Evolutionary conservation across 2,113 vertebrate genomes (phyloP).

Genomic region (Spilogale gracilis): DNA sequence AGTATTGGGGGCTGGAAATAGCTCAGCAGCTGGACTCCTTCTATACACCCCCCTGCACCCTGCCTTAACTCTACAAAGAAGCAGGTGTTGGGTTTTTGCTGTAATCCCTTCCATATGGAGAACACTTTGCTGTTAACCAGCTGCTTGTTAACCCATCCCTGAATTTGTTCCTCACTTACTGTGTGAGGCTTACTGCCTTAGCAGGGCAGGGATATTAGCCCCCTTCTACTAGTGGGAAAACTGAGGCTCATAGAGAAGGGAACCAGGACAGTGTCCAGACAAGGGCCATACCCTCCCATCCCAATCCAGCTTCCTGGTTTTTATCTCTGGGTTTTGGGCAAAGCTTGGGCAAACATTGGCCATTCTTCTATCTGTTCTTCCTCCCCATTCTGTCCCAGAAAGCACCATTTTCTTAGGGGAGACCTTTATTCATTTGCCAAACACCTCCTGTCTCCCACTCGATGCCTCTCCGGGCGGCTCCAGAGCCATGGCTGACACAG

Average conservation of each 20-base stretch:
- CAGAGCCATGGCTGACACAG: not conserved
- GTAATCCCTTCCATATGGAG: not conserved
- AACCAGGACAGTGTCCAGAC: not conserved
- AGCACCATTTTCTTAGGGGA: not conserved
- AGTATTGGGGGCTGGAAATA: not conserved
- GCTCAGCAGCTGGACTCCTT: not conserved
- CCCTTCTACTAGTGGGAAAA: conserved; percentile 52
- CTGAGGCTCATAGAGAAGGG: not conserved
- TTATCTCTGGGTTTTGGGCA: not conserved
- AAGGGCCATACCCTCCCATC: not conserved
- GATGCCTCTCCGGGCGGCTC: not conserved
- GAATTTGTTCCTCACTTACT: not conserved
- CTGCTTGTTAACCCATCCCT: not conserved
- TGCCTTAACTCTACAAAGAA: not conserved
- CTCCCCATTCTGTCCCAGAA: not conserved
- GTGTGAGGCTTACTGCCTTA: not conserved
- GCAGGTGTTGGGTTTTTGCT: not conserved
- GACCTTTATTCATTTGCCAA: not conserved
- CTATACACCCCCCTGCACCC: not conserved
- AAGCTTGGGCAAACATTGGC: not conserved
- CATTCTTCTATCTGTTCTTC: not conserved
- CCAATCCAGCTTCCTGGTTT: not conserved
- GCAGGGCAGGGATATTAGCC: not conserved
- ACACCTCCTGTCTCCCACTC: not conserved
- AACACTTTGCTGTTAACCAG: not conserved